Conservation (phyloP, 2,797 vertebrate genomes). For the Bovichtus variegatus region DNA sequence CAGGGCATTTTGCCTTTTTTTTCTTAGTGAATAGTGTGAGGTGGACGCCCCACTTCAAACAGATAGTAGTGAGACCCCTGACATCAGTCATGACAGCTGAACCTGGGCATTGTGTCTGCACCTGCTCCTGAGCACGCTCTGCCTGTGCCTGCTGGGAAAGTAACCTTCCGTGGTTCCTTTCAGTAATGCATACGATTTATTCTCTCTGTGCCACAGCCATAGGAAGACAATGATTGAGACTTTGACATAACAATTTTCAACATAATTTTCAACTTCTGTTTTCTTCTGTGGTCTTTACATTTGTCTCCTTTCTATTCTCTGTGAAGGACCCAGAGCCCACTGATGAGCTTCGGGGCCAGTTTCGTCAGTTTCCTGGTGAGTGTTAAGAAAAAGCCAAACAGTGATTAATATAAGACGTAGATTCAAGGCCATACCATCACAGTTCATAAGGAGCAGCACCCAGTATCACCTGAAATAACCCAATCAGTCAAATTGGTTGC, state of each 20-base stretch:
- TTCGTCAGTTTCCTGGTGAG: conserved; percentile 97
- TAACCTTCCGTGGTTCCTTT: background rate
- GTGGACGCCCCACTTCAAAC: background rate
- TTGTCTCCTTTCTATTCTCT: background rate
- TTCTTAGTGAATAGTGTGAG: background rate
- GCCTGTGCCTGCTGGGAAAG: conserved; percentile 4
- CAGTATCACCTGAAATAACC: conserved; percentile 10
- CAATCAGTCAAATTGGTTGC: conserved; percentile 27
- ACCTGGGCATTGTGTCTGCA: background rate
- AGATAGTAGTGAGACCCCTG: background rate
- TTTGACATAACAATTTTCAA: background rate
- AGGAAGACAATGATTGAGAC: background rate
- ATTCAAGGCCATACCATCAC: background rate
- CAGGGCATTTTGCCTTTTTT: background rate
- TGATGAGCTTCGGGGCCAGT: conserved; percentile 99
- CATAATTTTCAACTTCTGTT: background rate
- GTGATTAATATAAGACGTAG: background rate
- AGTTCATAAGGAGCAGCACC: background rate
- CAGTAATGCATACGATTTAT: background rate
- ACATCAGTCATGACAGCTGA: conserved; percentile 15
- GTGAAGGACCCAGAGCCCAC: conserved; percentile 92
- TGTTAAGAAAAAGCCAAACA: background rate
- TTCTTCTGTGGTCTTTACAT: background rate
- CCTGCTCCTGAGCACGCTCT: background rate
- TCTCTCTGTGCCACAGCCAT: background rate